Percentiles rank a stretch among this genome's conserved stretches.
Evolutionary conservation across 2,888 invertebrate genomes (phyloP).

Genomic region (Cerceris rybyensis): DNA sequence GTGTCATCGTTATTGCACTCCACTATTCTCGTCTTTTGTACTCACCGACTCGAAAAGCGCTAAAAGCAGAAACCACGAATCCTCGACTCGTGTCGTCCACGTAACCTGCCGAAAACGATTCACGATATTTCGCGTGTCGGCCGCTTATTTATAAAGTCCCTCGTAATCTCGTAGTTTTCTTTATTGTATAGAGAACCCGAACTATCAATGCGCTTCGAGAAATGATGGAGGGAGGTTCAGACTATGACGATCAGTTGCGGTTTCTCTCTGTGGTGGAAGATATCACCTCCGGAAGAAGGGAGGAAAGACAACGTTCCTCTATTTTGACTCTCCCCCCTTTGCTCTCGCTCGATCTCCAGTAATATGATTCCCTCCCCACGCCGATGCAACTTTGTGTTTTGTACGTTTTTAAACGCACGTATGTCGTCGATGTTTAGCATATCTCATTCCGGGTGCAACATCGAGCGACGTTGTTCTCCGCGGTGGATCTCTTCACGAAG

Average conservation of each 20-base stretch:
- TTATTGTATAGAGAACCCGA: constrained; percentile 9
- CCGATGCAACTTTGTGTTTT: background rate
- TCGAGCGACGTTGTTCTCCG: too few relatives aligned
- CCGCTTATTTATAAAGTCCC: constrained; percentile 43
- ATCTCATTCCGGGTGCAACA: background rate
- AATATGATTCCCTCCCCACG: constrained; percentile 37
- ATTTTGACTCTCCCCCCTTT: constrained; percentile 26
- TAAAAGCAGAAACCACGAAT: background rate
- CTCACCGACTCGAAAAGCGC: constrained; percentile 1
- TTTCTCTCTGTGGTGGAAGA: constrained; percentile 12
- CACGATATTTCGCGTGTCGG: background rate
- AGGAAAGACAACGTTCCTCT: constrained; percentile 18
- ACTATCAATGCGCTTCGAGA: constrained; percentile 9
- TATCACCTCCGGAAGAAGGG: constrained; percentile 18
- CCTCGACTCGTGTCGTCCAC: constrained; percentile 6
- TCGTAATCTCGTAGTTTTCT: constrained; percentile 22
- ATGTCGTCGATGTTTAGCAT: background rate
- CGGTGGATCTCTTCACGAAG: too few relatives aligned
- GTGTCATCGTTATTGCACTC: background rate
- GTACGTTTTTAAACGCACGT: background rate
- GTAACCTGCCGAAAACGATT: constrained; percentile 31
- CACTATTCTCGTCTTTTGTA: background rate
- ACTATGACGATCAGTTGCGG: constrained; percentile 9
- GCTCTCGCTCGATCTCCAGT: constrained; percentile 29
- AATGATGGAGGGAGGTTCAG: background rate